Evolutionary conservation across 2,113 vertebrate genomes (phyloP).

Genomic region (Aplodontia rufa): DNA sequence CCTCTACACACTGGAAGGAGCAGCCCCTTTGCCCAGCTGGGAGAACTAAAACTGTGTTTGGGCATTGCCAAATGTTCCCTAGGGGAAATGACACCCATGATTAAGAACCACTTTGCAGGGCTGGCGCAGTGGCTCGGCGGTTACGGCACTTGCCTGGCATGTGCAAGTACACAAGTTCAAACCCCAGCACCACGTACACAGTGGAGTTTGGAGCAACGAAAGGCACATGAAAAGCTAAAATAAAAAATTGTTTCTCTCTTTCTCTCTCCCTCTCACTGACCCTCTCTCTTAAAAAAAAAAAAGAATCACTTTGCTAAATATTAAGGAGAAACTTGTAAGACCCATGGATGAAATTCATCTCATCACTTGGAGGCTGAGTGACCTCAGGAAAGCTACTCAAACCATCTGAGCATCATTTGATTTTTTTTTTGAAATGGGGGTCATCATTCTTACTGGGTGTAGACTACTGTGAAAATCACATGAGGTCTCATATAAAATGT

Average conservation of each 20-base stretch:
- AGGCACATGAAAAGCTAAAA: too few species aligned
- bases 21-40: not conserved
- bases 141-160: too few species aligned
- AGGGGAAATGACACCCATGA: not conserved
- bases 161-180: too few species aligned
- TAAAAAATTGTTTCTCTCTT: too few species aligned
- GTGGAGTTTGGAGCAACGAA: too few species aligned
- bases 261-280: too few species aligned
- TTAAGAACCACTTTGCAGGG: not conserved
- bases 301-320: too few species aligned
- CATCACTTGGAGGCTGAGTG: not conserved
- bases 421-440: not conserved
- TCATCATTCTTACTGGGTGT: not conserved
- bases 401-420: not conserved
- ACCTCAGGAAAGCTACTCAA: not conserved
- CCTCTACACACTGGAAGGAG: not conserved
- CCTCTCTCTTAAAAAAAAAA: too few species aligned
- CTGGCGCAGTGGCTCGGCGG: too few species aligned
- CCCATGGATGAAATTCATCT: not conserved
- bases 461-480: not conserved
- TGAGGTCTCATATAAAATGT: not conserved
- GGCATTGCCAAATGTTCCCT: not conserved
- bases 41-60: not conserved
- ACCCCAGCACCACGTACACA: too few species aligned
- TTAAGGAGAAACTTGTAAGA: not conserved